A percentile compares a stretch with the other conserved stretches of the same genome.
Evolutionary conservation across 2,113 vertebrate species (phyloP).

Genomic region (Phoenicopterus ruber): DNA sequence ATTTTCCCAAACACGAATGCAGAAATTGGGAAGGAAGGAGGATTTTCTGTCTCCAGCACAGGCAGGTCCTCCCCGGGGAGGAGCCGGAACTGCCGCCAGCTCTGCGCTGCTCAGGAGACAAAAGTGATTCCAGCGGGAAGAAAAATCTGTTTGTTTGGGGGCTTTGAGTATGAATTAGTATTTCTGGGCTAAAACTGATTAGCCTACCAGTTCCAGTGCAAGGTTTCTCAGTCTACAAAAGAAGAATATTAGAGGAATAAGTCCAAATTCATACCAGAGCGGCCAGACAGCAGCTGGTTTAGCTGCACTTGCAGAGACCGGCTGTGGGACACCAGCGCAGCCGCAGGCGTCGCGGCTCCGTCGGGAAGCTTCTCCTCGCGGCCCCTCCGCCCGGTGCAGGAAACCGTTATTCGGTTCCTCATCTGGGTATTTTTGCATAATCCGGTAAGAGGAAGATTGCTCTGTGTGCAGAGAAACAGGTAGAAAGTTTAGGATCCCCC

Average conservation of each 20-base stretch:
- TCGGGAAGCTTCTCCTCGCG: not conserved
- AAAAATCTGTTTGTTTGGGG: not conserved
- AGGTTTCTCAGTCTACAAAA: not conserved
- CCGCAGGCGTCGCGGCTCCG: not conserved
- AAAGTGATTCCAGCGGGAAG: not conserved
- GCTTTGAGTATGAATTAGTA: not conserved
- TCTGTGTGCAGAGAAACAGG: not conserved
- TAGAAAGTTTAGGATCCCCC: not conserved
- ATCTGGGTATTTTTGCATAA: not conserved
- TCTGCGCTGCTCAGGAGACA: not conserved
- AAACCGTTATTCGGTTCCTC: not conserved
- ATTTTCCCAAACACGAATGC: not conserved
- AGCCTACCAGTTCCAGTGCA: not conserved
- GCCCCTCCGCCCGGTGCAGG: not conserved
- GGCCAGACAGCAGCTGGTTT: not conserved
- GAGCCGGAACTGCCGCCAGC: not conserved
- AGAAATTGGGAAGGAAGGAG: not conserved
- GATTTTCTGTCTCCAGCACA: not conserved
- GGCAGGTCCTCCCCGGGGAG: not conserved
- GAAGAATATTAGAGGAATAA: not conserved
- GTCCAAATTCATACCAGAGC: not conserved
- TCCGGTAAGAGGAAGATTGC: not conserved
- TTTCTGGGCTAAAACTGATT: not conserved
- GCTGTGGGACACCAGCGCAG: too few relatives aligned
- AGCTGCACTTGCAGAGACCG: not conserved